Percentiles rank a stretch among this genome's conserved stretches.
Conservation (phyloP, 2,888 invertebrate genomes). For the Ophion slaviceki region DNA sequence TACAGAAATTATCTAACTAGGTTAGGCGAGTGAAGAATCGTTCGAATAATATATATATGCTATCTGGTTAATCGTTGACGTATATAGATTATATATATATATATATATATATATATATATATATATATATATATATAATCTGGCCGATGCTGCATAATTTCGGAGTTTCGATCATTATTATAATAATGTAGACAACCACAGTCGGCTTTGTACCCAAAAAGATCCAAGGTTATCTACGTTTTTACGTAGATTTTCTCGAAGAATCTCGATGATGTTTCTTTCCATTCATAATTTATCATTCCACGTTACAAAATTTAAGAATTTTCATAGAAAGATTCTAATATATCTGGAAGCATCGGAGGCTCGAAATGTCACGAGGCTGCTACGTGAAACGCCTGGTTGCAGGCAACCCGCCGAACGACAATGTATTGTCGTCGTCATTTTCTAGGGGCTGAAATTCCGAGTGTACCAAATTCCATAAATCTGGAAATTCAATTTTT, state of each 20-base stretch:
- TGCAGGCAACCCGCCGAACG: slow-evolving; percentile 6
- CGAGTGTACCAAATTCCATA: slow-evolving; percentile 40
- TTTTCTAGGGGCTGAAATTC: slow-evolving; percentile 24
- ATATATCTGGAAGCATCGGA: neutral
- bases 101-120: too few species aligned
- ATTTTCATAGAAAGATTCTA: neutral
- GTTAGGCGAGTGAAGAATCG: too few species aligned
- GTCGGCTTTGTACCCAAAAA: neutral
- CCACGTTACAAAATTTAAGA: too few species aligned
- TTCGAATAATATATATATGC: too few species aligned
- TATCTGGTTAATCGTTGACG: too few species aligned
- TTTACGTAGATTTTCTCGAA: neutral
- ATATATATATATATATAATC: too few species aligned
- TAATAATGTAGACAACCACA: neutral
- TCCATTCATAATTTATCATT: neutral
- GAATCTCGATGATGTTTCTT: neutral
- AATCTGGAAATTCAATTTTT: neutral
- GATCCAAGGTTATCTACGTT: neutral
- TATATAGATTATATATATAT: too few species aligned
- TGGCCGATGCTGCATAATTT: neutral
- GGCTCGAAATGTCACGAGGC: neutral
- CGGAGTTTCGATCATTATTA: neutral
- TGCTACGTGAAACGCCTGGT: neutral
- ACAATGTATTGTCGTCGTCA: slow-evolving; percentile 5
- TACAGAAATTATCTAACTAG: too few species aligned